phyloP scores from a whole-genome alignment of 2,888 invertebrate genomes.

The Labia minor region DNA sequence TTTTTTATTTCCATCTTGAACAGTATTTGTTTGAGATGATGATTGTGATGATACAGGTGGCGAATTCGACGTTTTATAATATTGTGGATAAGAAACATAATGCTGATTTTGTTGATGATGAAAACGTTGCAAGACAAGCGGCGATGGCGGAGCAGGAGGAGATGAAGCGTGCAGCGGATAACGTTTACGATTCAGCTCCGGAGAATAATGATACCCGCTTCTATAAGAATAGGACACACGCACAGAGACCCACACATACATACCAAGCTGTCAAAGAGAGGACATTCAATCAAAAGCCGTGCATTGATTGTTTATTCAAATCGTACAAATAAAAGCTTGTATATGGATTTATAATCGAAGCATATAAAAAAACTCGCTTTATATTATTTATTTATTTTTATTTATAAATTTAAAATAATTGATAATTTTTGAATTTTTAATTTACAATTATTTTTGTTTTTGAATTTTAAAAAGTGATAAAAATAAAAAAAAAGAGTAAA shows the following conservation, averaged over 20 bases:
- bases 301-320: not conserved
- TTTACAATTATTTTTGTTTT: no score
- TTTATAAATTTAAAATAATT: no score
- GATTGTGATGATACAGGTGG: slow-evolving; percentile 33
- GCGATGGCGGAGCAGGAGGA: slow-evolving; percentile 33
- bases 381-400: no score
- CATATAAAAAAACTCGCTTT: no score
- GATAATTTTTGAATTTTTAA: no score
- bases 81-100: slow-evolving; percentile 9
- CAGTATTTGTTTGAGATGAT: slow-evolving; percentile 18
- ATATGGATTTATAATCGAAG: no score
- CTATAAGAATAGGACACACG: slow-evolving; percentile 18
- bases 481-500: no score
- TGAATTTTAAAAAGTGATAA: no score
- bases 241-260: not conserved
- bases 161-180: slow-evolving; percentile 23
- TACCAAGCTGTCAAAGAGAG: not conserved
- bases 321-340: no score
- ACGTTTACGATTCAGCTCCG: slow-evolving; percentile 36
- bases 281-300: not conserved
- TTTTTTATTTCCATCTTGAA: slow-evolving; percentile 44
- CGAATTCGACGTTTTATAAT: slow-evolving; percentile 39
- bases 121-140: slow-evolving; percentile 64
- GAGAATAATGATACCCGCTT: slow-evolving; percentile 32
- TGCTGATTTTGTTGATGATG: slow-evolving; percentile 66